phyloP scores from a whole-genome alignment of 1,140 invertebrate species.

The Marisa cornuarietis region DNA sequence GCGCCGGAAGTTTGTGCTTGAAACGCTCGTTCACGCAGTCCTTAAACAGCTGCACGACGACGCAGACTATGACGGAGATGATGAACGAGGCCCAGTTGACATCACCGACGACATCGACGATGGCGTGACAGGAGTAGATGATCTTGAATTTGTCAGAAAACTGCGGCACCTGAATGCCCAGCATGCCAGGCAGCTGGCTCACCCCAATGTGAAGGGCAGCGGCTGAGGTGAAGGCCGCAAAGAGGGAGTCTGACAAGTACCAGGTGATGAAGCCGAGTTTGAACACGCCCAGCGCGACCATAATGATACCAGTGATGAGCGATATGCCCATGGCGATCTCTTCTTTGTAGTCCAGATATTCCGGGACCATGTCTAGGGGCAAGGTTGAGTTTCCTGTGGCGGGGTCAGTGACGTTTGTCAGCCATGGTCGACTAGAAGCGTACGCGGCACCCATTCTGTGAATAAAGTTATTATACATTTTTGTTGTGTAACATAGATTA shows the following conservation, averaged over 20 bases:
- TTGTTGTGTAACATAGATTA: too few relatives aligned
- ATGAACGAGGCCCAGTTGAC: slow-evolving; percentile 68
- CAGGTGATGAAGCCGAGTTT: slow-evolving; percentile 84
- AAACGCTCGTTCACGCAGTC: slow-evolving; percentile 81
- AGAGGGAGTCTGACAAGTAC: slow-evolving; percentile 86
- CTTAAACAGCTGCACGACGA: slow-evolving; percentile 80
- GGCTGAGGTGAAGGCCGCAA: slow-evolving; percentile 91
- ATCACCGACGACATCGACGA: slow-evolving; percentile 42
- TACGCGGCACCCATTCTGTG: slow-evolving; percentile 32
- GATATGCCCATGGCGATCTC: slow-evolving; percentile 45
- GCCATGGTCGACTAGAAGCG: slow-evolving; percentile 33
- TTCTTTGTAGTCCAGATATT: slow-evolving; percentile 58
- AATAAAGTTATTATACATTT: too few relatives aligned
- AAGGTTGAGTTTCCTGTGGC: slow-evolving; percentile 14
- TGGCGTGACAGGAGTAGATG: slow-evolving; percentile 54
- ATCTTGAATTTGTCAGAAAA: slow-evolving; percentile 52
- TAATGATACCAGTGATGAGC: slow-evolving; percentile 52
- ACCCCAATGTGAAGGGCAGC: slow-evolving; percentile 89
- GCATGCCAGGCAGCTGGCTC: slow-evolving; percentile 87
- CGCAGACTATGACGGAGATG: slow-evolving; percentile 77
- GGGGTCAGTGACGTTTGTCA: slow-evolving; percentile 25
- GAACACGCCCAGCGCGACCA: slow-evolving; percentile 80
- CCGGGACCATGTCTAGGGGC: slow-evolving; percentile 47
- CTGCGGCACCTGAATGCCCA: slow-evolving; percentile 73
- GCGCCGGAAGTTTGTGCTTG: slow-evolving; percentile 76